A percentile compares a stretch with the other conserved stretches of the same genome.
phyloP scores from a whole-genome alignment of 1,140 invertebrate species.

The Phortica variegata region DNA sequence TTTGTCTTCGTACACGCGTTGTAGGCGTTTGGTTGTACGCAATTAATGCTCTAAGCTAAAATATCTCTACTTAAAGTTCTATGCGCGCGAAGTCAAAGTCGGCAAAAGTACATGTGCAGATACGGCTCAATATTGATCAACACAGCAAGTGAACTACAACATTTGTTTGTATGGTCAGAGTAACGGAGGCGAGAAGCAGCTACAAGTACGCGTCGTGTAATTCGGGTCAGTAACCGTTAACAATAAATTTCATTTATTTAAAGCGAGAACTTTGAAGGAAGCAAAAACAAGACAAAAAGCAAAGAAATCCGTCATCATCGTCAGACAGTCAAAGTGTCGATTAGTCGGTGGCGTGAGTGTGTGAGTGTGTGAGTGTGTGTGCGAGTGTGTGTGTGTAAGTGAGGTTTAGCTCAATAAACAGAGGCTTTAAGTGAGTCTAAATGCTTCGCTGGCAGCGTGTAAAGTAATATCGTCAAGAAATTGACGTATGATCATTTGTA shows the following conservation, averaged over 20 bases:
- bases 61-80: slow-evolving; percentile 44
- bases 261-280: slow-evolving; percentile 5
- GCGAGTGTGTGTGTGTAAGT: neutral
- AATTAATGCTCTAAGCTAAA: no score
- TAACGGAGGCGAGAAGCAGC: no score
- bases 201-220: slow-evolving; percentile 54
- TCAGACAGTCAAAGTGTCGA: neutral
- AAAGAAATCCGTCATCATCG: neutral
- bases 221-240: slow-evolving; percentile 56
- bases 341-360: neutral
- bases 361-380: neutral
- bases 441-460: slow-evolving; percentile 24
- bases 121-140: slow-evolving; percentile 13
- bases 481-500: slow-evolving; percentile 56
- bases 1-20: no score
- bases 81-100: slow-evolving; percentile 4
- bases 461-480: slow-evolving; percentile 45
- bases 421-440: slow-evolving; percentile 3
- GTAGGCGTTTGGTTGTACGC: no score
- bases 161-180: slow-evolving; percentile 19
- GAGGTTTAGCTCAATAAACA: neutral
- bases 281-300: neutral
- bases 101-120: slow-evolving; percentile 6
- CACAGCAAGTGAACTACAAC: slow-evolving; percentile 9
- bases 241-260: slow-evolving; percentile 56